Evolutionary conservation across 92 coral and sea anemone genomes (phyloP).

Genomic region (Micromussa lordhowensis): DNA sequence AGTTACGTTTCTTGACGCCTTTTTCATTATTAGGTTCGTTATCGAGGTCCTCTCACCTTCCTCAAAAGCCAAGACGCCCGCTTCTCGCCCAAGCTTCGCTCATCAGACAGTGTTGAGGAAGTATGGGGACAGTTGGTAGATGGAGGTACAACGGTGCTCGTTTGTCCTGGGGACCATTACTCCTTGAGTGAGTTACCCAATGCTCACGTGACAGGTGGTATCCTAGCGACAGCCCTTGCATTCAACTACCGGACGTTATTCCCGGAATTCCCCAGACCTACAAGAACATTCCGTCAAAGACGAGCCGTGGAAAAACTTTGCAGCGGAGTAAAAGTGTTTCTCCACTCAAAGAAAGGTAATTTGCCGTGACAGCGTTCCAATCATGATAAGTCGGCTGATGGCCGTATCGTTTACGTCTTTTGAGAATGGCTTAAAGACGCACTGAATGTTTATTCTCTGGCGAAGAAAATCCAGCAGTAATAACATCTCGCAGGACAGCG

Average conservation of each 20-base stretch:
- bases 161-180: conserved; percentile 78
- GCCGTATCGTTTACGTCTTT: neutral
- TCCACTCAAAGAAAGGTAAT: conserved; percentile 62
- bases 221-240: conserved; percentile 66
- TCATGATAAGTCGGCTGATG: neutral
- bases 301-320: conserved; percentile 54
- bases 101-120: conserved; percentile 41
- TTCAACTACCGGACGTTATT: conserved; percentile 63
- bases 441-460: no score
- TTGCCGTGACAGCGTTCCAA: neutral
- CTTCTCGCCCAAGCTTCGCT: conserved; percentile 31
- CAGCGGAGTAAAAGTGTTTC: conserved; percentile 43
- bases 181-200: conserved; percentile 67
- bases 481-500: neutral
- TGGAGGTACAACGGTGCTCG: conserved; percentile 65
- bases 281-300: conserved; percentile 42
- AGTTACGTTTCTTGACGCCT: neutral
- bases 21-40: conserved; percentile 37
- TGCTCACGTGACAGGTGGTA: conserved; percentile 65
- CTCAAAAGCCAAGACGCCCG: conserved; percentile 41
- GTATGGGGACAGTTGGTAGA: conserved; percentile 68
- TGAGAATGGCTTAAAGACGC: no score
- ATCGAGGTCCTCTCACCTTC: conserved; percentile 55
- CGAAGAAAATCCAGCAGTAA: neutral
- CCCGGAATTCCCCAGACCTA: conserved; percentile 40